Conservation (phyloP, 2,888 invertebrate genomes). For the Torymus tubicola region DNA sequence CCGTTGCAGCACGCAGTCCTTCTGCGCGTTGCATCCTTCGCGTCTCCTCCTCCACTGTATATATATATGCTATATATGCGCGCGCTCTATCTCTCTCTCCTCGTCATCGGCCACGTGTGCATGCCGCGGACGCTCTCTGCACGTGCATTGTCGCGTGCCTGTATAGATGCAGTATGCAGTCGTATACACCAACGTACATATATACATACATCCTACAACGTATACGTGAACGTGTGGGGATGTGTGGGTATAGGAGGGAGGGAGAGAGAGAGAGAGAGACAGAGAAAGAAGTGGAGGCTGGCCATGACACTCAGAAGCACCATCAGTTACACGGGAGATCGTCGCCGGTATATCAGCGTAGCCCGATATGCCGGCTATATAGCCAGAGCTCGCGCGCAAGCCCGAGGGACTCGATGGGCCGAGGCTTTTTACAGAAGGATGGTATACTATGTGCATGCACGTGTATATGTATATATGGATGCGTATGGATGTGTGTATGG, state of each 20-base stretch:
- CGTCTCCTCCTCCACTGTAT: not conserved
- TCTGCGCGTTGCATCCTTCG: not conserved
- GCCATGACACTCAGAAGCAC: conserved; percentile 75
- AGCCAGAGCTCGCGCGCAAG: no score
- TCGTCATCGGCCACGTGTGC: conserved; percentile 21
- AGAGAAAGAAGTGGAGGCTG: conserved; percentile 70
- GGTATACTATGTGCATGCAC: not conserved
- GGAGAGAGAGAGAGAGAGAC: conserved; percentile 70
- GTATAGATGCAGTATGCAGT: not conserved
- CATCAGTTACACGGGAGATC: conserved; percentile 70
- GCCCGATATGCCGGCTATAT: no score
- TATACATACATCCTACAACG: no score
- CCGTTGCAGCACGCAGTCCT: no score
- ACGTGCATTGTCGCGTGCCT: conserved; percentile 33
- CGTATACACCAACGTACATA: not conserved
- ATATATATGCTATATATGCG: no score
- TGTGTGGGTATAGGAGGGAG: conserved; percentile 63
- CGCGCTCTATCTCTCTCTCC: not conserved
- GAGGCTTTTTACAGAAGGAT: not conserved
- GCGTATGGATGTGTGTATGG: no score
- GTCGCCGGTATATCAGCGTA: not conserved
- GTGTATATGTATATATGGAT: no score
- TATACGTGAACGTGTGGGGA: not conserved
- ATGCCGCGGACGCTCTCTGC: conserved; percentile 39
- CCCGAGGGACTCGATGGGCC: not conserved